A percentile compares a stretch with the other conserved stretches of the same genome.
phyloP scores from a whole-genome alignment of 2,113 vertebrate genomes.

The Grammomys surdaster region DNA sequence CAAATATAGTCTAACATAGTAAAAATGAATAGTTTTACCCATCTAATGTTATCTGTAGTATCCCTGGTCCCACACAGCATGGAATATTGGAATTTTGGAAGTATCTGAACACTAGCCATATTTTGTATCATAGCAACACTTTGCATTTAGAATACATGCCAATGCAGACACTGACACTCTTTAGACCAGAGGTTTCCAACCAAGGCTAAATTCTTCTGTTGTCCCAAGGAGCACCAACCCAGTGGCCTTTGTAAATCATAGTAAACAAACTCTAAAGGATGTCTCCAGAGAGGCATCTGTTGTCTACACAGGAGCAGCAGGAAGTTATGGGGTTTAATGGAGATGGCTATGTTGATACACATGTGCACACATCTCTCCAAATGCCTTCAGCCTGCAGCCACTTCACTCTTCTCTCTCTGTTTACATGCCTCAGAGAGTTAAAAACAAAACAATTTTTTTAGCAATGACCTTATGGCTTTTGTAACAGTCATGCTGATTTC shows the following conservation, averaged over 20 bases:
- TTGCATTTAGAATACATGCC: neutral
- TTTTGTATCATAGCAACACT: neutral
- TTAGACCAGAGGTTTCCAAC: constrained; percentile 17
- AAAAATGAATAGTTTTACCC: neutral
- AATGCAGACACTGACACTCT: neutral
- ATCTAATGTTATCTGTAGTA: neutral
- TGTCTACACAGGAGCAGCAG: neutral
- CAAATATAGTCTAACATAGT: neutral
- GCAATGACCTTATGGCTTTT: neutral
- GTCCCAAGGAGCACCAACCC: neutral
- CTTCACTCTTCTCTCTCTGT: neutral
- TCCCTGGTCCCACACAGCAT: neutral
- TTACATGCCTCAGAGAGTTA: neutral
- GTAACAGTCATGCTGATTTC: neutral
- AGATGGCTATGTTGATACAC: neutral
- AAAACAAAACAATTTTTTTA: neutral
- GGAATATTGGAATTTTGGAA: constrained; percentile 50
- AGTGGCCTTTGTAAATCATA: neutral
- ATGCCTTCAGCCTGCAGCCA: neutral
- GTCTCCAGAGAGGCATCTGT: neutral
- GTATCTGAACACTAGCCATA: neutral
- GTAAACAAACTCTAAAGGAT: neutral
- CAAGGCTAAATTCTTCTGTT: constrained; percentile 33
- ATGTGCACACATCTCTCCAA: neutral
- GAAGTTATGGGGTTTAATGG: neutral